Evolutionary conservation across 2,888 invertebrate genomes (phyloP).

Genomic region (Drosophila niveifrons): DNA sequence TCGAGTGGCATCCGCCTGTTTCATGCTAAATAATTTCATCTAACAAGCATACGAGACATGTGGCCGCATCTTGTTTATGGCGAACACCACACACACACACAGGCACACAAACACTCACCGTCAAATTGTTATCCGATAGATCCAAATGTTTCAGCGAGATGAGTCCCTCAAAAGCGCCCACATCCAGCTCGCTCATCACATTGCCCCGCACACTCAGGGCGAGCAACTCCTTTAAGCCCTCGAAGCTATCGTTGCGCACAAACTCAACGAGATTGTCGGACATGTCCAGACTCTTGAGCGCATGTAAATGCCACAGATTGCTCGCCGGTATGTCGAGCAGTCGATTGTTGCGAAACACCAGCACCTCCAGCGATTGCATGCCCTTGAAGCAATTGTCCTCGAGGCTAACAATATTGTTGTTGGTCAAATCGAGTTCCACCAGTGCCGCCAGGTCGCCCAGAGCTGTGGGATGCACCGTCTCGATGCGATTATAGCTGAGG

Average conservation of each 20-base stretch:
- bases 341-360: slow-evolving; percentile 92
- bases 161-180: slow-evolving; percentile 91
- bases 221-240: slow-evolving; percentile 89
- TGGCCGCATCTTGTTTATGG: slow-evolving; percentile 30
- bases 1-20: slow-evolving; percentile 21
- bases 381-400: slow-evolving; percentile 90
- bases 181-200: slow-evolving; percentile 90
- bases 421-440: slow-evolving; percentile 90
- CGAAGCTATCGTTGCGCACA: slow-evolving; percentile 90
- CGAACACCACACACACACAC: neutral
- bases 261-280: slow-evolving; percentile 92
- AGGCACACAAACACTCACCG: slow-evolving; percentile 84
- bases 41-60: slow-evolving; percentile 54
- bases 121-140: slow-evolving; percentile 93
- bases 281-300: slow-evolving; percentile 90
- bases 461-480: slow-evolving; percentile 90
- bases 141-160: slow-evolving; percentile 90
- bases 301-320: slow-evolving; percentile 89
- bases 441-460: slow-evolving; percentile 92
- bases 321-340: slow-evolving; percentile 91
- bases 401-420: slow-evolving; percentile 91
- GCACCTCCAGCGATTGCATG: slow-evolving; percentile 89
- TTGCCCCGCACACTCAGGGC: slow-evolving; percentile 91
- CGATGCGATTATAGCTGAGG: slow-evolving; percentile 92
- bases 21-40: slow-evolving; percentile 57